Base-by-base conservation (phyloP, 2,113 vertebrate genomes). In the Pagrus major region DNA sequence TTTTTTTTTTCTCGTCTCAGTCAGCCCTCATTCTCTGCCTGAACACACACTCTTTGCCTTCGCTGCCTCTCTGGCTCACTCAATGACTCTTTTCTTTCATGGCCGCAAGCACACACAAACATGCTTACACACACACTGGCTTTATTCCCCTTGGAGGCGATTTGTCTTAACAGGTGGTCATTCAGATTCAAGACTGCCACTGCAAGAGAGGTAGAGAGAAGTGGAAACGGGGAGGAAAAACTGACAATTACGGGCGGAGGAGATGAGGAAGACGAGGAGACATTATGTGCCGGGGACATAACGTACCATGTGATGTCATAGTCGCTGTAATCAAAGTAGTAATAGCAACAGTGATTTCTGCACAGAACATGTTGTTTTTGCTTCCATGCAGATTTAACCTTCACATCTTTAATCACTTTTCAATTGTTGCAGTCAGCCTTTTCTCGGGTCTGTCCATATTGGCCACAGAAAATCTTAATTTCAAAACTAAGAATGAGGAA, bases 91-190 rank as follows among this genome's bases (percentile, higher is more conserved):
- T 80, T 88, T 89, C 86, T 90, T 77, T 83, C 15, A 9, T 59
- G 52, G 66, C 51, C 58, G 59, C 16, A 9, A 68, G 75, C 76
- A 8, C 79, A 77, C 81, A 61, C 78, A 64, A 41, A 72, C 76
- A 58, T 47, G 18, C 25, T 29, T 52, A 67, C 58, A 33, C 73
- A 67, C 76, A 64, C 64, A 31, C 52, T 49, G 12, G 20, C 75
- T 85, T 73, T 69, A 76, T 83, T 73, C n/a, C 69, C 61, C 63
- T 37, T 10, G 64, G 67, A 86, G 70, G 87, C 80, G 23, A 71
- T 87, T 84, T 52, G 56, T 85, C 81, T 86, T 66, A 84, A 85
- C 90, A 92, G 89, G 86, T 92, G 91, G 84, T 89, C 90, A 90
- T 92, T 93, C 86, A 87, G 80, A 93, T 90, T 89, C 89, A 83